Evolutionary conservation across 2,113 vertebrate genomes (phyloP).

Genomic region (Tautogolabrus adspersus): DNA sequence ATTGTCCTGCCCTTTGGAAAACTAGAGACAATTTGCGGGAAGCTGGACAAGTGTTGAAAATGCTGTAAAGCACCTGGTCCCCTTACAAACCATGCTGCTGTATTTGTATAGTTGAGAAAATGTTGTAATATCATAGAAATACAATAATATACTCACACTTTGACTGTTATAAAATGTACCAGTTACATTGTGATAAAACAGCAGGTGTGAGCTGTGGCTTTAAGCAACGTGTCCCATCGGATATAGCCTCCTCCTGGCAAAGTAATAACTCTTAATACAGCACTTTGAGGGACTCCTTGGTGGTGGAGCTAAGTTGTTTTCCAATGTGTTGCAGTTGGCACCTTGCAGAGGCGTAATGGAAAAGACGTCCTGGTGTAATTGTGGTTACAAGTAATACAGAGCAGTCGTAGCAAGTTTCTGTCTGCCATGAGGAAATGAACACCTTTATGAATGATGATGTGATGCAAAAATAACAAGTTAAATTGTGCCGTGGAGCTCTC

Average conservation of each 20-base stretch:
- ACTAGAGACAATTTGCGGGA: too few relatives aligned
- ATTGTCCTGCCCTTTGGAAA: too few relatives aligned
- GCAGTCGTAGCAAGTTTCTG: background rate
- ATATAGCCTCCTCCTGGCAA: conserved; percentile 50
- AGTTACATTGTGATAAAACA: conserved; percentile 9
- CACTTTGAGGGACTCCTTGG: conserved; percentile 46
- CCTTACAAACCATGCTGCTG: background rate
- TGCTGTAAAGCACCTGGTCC: too few relatives aligned
- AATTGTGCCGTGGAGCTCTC: conserved; percentile 7
- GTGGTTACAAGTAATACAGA: conserved; percentile 36
- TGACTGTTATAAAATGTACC: background rate
- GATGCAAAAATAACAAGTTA: conserved; percentile 38
- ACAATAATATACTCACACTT: background rate
- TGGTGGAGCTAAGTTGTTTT: conserved; percentile 61
- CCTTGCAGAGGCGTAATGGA: conserved; percentile 37
- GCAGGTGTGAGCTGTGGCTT: conserved; percentile 30
- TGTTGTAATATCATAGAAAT: background rate
- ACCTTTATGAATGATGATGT: conserved; percentile 16
- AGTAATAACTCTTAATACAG: conserved; percentile 62
- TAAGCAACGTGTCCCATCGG: conserved; percentile 38
- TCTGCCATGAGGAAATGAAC: conserved; percentile 10
- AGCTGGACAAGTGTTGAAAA: too few relatives aligned
- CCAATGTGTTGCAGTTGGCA: conserved; percentile 43
- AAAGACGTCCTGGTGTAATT: conserved; percentile 49
- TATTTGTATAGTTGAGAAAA: background rate